Conservation (phyloP, 2,888 invertebrate species). For the Sinopyrophorus schimmeli region DNA sequence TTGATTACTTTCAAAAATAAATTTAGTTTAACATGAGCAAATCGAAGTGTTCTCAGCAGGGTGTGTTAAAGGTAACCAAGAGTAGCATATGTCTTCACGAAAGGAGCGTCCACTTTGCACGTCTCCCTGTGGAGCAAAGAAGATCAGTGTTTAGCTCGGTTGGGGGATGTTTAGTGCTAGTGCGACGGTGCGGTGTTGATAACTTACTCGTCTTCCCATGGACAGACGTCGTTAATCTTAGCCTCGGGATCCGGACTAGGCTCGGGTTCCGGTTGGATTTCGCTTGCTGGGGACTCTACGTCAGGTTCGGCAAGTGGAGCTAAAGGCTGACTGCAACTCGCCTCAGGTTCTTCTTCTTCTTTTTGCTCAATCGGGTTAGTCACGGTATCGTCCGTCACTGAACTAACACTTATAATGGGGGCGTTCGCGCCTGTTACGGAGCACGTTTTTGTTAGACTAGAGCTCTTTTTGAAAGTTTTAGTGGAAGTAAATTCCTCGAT, state of each 20-base stretch:
- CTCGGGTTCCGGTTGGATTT: conserved; percentile 57
- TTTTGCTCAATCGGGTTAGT: conserved; percentile 33
- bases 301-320: conserved; percentile 73
- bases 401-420: conserved; percentile 73
- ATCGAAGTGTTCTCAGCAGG: conserved; percentile 21
- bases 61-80: conserved; percentile 84
- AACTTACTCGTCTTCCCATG: conserved; percentile 96
- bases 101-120: conserved; percentile 85
- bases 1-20: too few relatives aligned
- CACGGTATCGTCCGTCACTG: conserved; percentile 65
- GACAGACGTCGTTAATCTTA: conserved; percentile 84
- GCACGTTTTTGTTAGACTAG: conserved; percentile 53
- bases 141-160: conserved; percentile 34
- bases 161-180: conserved; percentile 30
- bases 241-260: conserved; percentile 52
- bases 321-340: conserved; percentile 50
- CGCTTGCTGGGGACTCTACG: conserved; percentile 68
- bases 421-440: conserved; percentile 54
- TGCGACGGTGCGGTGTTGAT: conserved; percentile 30
- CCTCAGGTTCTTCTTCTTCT: conserved; percentile 40
- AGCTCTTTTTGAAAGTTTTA: conserved; percentile 52
- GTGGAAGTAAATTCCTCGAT: conserved; percentile 44
- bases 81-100: conserved; percentile 93
- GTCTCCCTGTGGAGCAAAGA: conserved; percentile 72
- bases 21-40: conserved; percentile 21